phyloP scores from a whole-genome alignment of 2,888 invertebrate genomes.

The Temnothorax rugatulus region DNA sequence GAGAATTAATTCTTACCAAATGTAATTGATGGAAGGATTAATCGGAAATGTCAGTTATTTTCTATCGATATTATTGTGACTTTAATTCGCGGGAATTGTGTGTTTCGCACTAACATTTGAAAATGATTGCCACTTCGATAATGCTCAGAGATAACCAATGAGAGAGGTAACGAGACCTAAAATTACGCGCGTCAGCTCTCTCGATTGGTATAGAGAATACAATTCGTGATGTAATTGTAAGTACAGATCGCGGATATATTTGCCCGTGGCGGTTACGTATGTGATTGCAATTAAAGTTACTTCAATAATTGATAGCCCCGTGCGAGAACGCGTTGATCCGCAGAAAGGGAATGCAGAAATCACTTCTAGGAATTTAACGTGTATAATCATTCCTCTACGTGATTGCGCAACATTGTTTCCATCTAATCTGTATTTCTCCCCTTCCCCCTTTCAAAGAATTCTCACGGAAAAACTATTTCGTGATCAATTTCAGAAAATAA shows the following conservation, averaged over 20 bases:
- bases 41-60: conserved; percentile 41
- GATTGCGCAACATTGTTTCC: conserved; percentile 26
- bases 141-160: conserved; percentile 52
- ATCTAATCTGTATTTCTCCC: background rate
- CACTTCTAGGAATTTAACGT: conserved; percentile 37
- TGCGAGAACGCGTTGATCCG: conserved; percentile 46
- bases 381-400: conserved; percentile 21
- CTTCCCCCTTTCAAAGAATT: background rate
- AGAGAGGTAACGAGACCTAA: conserved; percentile 50
- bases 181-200: conserved; percentile 53
- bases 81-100: conserved; percentile 34
- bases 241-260: conserved; percentile 51
- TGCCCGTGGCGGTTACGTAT: conserved; percentile 46
- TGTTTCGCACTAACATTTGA: conserved; percentile 35
- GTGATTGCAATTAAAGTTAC: conserved; percentile 60
- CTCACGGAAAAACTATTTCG: background rate
- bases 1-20: conserved; percentile 7
- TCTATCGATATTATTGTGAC: conserved; percentile 40
- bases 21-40: conserved; percentile 24
- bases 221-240: conserved; percentile 52
- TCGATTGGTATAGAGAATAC: conserved; percentile 36
- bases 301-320: conserved; percentile 57
- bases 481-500: background rate
- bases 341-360: conserved; percentile 47
- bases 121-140: conserved; percentile 51